These are phyloP conservation scores for Latrodectus hesperus DNA, from an alignment of 2,888 invertebrate genomes.

Conservation along the genomic window DNA sequence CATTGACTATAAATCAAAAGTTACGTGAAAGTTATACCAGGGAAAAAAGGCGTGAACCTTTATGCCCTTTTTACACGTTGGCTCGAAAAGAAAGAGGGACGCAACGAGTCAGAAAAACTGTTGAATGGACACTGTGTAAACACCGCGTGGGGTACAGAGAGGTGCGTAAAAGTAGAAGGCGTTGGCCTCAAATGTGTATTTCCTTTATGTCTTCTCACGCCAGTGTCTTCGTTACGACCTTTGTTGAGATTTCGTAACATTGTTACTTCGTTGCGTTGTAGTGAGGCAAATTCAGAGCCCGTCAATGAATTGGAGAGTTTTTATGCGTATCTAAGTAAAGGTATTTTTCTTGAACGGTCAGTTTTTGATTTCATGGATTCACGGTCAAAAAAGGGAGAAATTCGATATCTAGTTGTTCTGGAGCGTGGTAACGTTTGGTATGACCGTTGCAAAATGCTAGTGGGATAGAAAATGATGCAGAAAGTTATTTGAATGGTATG, in stretches of 20 bases:
- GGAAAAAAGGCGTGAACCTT: slow-evolving; percentile 29
- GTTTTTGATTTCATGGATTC: not conserved
- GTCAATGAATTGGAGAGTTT: too few relatives aligned
- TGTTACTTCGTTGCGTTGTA: not conserved
- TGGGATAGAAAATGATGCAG: too few relatives aligned
- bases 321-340: too few relatives aligned
- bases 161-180: slow-evolving; percentile 18
- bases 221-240: not conserved
- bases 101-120: slow-evolving; percentile 37
- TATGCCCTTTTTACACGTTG: not conserved
- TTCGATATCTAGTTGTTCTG: not conserved
- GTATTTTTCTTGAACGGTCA: too few relatives aligned
- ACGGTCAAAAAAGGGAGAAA: not conserved
- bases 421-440: not conserved
- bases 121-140: slow-evolving; percentile 42
- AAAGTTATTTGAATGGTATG: too few relatives aligned
- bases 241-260: not conserved
- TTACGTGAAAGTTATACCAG: slow-evolving; percentile 1
- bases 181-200: not conserved
- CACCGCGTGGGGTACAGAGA: slow-evolving; percentile 37
- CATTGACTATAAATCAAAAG: slow-evolving; percentile 29
- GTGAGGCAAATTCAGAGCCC: too few relatives aligned
- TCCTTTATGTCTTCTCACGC: not conserved
- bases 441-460: not conserved
- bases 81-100: slow-evolving; percentile 11